A percentile compares a stretch with the other conserved stretches of the same genome.
Evolutionary conservation across 2,797 vertebrate genomes (phyloP).

Genomic region (Myotis pilosus): DNA sequence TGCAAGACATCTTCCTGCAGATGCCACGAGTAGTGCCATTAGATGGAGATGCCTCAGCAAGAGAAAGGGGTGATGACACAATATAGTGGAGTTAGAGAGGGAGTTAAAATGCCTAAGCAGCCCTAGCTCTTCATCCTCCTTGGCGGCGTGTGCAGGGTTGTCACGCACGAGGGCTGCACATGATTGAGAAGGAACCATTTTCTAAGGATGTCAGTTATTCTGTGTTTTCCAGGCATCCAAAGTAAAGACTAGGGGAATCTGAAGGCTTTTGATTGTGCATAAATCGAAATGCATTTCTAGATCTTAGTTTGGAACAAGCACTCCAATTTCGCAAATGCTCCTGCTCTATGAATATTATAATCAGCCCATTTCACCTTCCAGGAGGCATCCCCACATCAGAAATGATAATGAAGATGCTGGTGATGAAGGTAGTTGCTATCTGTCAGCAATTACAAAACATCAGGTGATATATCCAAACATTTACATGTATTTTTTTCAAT

Average conservation of each 20-base stretch:
- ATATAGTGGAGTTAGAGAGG: neutral
- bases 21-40: rapidly evolving
- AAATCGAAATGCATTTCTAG: neutral
- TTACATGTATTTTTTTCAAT: neutral
- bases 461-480: neutral
- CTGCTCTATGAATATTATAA: neutral
- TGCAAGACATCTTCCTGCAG: neutral
- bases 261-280: neutral
- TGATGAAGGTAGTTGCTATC: neutral
- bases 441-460: neutral
- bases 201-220: neutral
- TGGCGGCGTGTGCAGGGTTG: too few species aligned
- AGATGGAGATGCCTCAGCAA: neutral
- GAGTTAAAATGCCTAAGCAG: neutral
- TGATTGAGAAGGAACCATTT: neutral
- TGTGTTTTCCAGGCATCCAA: neutral
- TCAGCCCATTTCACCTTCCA: neutral
- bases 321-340: neutral
- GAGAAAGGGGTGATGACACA: too few species aligned
- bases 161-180: rapidly evolving
- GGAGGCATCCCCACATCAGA: neutral
- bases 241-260: neutral
- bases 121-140: neutral
- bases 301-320: neutral
- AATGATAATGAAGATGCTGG: neutral